These are phyloP conservation scores for Sylvicola cinctus DNA, from an alignment of 2,888 invertebrate species.

Conservation along the genomic window DNA sequence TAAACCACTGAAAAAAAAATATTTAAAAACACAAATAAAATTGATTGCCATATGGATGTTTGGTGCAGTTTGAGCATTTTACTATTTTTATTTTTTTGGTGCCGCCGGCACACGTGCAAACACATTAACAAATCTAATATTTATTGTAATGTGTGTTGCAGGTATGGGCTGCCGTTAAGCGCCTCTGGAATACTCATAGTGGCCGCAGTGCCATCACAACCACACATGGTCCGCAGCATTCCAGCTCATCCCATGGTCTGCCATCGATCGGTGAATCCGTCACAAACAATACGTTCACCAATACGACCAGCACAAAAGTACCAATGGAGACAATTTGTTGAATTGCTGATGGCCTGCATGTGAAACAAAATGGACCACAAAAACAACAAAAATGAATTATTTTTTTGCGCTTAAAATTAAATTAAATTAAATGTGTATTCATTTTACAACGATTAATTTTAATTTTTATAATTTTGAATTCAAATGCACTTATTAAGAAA, in stretches of 20 bases:
- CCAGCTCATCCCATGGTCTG: constrained; percentile 57
- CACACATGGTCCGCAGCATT: constrained; percentile 44
- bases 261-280: constrained; percentile 63
- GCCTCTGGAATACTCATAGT: constrained; percentile 38
- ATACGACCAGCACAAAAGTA: constrained; percentile 29
- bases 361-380: too few relatives aligned
- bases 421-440: too few relatives aligned
- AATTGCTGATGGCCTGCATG: too few relatives aligned
- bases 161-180: constrained; percentile 44
- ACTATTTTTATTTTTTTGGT: background rate
- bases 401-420: too few relatives aligned
- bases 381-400: too few relatives aligned
- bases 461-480: too few relatives aligned
- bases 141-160: constrained; percentile 12
- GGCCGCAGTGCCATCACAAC: constrained; percentile 29
- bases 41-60: background rate
- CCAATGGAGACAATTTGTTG: constrained; percentile 42
- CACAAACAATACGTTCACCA: constrained; percentile 44
- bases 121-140: constrained; percentile 5
- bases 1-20: background rate
- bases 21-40: background rate
- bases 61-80: background rate
- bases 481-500: too few relatives aligned
- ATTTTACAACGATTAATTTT: too few relatives aligned
- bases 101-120: too few relatives aligned